Evolutionary conservation across 2,888 invertebrate genomes (phyloP).

Genomic region (Lamellibrachia columna): DNA sequence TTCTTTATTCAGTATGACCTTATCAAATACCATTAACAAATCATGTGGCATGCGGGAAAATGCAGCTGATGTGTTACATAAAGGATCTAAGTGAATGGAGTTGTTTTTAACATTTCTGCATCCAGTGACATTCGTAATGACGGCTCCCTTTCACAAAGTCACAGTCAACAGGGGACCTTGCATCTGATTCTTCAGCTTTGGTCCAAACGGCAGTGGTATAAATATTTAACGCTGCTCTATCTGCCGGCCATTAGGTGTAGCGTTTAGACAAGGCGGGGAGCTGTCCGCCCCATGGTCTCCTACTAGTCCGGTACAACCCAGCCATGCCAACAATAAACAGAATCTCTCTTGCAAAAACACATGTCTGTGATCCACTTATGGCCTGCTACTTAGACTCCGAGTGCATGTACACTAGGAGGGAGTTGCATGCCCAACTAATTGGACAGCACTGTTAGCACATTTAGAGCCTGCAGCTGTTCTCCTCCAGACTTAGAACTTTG

Average conservation of each 20-base stretch:
- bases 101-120: not conserved
- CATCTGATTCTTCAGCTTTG: conserved; percentile 16
- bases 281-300: not conserved
- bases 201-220: not conserved
- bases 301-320: not conserved
- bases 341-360: not conserved
- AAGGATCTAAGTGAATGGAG: not conserved
- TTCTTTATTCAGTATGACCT: not conserved
- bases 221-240: not conserved
- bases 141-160: not conserved
- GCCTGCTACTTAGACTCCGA: not conserved
- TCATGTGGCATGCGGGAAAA: not conserved
- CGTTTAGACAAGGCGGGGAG: not conserved
- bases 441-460: conserved; percentile 9
- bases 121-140: not conserved
- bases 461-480: not conserved
- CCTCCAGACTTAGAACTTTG: not conserved
- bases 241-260: not conserved
- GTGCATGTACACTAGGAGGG: not conserved
- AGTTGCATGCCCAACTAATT: conserved; percentile 1
- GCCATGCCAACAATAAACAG: not conserved
- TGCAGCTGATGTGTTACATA: not conserved
- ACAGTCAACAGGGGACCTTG: not conserved
- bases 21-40: not conserved
- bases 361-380: not conserved